Base-by-base conservation (phyloP, 2,113 vertebrate species). In the Nettapus auritus region DNA sequence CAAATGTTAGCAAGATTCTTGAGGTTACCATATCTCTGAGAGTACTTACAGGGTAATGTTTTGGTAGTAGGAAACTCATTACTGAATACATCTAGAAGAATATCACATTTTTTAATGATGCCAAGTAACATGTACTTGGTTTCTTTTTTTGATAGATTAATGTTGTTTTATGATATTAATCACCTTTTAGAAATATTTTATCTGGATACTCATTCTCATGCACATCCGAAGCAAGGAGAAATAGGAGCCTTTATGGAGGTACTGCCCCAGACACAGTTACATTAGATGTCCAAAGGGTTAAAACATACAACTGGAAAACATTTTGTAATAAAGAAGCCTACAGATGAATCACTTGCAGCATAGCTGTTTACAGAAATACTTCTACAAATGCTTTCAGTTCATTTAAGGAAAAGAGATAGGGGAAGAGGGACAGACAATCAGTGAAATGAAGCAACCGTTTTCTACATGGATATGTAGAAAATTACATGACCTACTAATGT, bases 181-280 rank as follows among this genome's bases (percentile, higher is more conserved):
- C 20, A 11, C 40, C 3, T 14, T 12, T 31, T 5, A 71, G 75
- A 60, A 62, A 34, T 38, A 8, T 53, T 67, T 5, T 44, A 28
- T 28, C 8, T 36, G 19, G 11, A 19, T 36, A 36, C 13, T 56
- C 2, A 25, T 36, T 85, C 29, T 42, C 9, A 22, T 8, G 3
- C 21, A n/a, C 3, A n/a, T 20, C 21, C 0, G 0, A 1, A 3
- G 18, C 10, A 36, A 38, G 14, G 13, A 40, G 13, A 17, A 63
- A 40, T 2, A 23, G 19, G 3, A 66, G 0, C 2, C 7, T 8
- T 3, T 20, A 33, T 48, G 25, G 7, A 57, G 59, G 5, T 0
- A 3, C 9, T n/a, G 28, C 6, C 9, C 5, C 8, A 4, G 20
- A 2, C 3, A 1, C 5, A 69, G 29, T 9, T 71, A 31, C 14